Base-by-base conservation (phyloP, 30 jellyfish, hydroid and myxozoan genomes). In the Aurelia aurita complex sp. Pacific region DNA sequence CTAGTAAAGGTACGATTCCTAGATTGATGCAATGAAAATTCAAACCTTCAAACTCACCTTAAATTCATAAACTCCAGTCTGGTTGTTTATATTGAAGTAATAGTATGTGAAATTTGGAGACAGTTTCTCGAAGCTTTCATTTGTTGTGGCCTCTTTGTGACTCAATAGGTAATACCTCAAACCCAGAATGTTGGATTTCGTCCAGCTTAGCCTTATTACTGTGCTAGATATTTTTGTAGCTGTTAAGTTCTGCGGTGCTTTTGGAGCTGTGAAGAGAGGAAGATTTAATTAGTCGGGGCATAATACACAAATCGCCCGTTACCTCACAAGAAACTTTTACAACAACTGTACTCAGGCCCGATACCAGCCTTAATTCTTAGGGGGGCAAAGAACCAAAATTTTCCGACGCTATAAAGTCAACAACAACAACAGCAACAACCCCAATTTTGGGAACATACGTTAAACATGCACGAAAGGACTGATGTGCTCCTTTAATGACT, bases 41-140 rank as follows among this genome's bases (percentile, higher is more conserved):
- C 29, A 23, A 23, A 6, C 57, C 2, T 46, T 46, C 8, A 7
- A 66, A 46, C 18, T 66, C 14, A 66, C 76, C 76, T 19, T 66
- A 17, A 66, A 17, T 66, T 23, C 57, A 10, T 66, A 66, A 15
- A 66, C 43, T 23, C 76, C 76, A 23, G 76, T 66, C 43, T 66
- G 76, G 14, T 66, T 66, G 54, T 66, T 46, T 17, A 23, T 2
- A 46, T 66, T 23, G 18, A n/a, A 66, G 16, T 66, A 66, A 23
- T 4, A 66, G 13, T 66, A 66, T 3, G 76, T 66, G 5, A 66
- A 66, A 23, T 66, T 66, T 66, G 76, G 76, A 40, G 43, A 66
- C 38, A 66, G 3, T 13, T 15, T 23, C 76, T 66, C 43, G 18
- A 40, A 23, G 9, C n/a, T 17, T 46, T 66, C 76, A 10, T 13